Evolutionary conservation across 2,888 invertebrate genomes (phyloP), one percentile per base, ranked within the genome.

Genomic region (Melikaiella ostensackeni): DNA sequence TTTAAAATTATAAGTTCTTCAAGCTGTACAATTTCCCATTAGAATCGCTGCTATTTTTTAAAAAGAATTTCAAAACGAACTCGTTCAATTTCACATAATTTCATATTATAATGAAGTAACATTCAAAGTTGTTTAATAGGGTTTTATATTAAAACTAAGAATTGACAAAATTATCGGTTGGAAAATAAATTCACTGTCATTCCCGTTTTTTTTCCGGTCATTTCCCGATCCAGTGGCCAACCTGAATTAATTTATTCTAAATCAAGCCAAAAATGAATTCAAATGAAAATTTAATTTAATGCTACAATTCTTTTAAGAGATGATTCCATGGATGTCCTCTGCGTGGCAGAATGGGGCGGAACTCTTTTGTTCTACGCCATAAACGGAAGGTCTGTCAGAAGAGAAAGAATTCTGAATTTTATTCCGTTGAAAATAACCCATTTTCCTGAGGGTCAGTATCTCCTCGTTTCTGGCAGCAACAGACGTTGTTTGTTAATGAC

Each of bases 311-410:
- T 78, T 75, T 82, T 42, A 79, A 93, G 92, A 90, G 94, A 85
- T 74, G 93, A 94, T 74, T 92, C 92, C 74, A 90, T 90, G 24
- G 96, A 96, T 88, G 93, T 95, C 27, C 92, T 99, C 55, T 96
- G 98, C 79, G 95, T 99, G 1, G 96, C 96, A 0, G 99, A 99
- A 92, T 99, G 99, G 99, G 95, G 95, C 85, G 98, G 98, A 88
- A 95, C 94, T 0, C 91, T 99, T 27, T 96, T 98, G 0, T 98
- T 99, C 92, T 98, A 98, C 90, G 96, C 96, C 70, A 91, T 96
- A 7, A 95, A 95, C 83, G 99, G 98, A 0, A 97, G 97, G 93
- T 94, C 95, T 91, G 94, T 98, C 81, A 94, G 95, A 77, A 95
- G 95, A 87, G 96, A 96, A 81, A 92, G 96, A 81, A 91, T 92